Conservation (phyloP, 1,140 invertebrate species). For the Leptestheria dahalacensis region DNA sequence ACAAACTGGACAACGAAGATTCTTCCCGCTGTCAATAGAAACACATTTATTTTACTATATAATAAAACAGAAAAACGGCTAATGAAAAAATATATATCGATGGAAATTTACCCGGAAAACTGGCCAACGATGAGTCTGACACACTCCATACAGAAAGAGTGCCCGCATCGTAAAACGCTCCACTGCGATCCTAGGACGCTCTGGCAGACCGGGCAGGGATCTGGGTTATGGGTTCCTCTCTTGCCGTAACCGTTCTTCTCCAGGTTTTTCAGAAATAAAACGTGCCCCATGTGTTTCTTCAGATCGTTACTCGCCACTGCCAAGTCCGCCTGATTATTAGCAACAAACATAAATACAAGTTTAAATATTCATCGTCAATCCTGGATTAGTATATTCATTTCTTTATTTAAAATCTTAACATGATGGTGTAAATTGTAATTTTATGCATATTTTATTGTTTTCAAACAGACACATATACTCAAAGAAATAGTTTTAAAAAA, state of each 20-base stretch:
- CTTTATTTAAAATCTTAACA: too few relatives aligned
- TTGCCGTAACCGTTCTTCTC: constrained; percentile 29
- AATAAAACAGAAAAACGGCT: neutral
- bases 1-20: constrained; percentile 45
- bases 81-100: neutral
- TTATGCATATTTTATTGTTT: too few relatives aligned
- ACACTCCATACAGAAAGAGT: constrained; percentile 48
- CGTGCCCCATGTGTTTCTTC: constrained; percentile 33
- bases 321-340: constrained; percentile 24
- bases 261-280: constrained; percentile 37
- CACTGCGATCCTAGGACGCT: constrained; percentile 38
- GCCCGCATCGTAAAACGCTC: constrained; percentile 50
- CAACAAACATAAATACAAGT: neutral
- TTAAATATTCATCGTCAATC: too few relatives aligned
- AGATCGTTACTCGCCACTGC: constrained; percentile 27
- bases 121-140: constrained; percentile 24
- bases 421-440: too few relatives aligned
- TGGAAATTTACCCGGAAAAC: neutral
- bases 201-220: constrained; percentile 55
- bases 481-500: too few relatives aligned
- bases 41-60: neutral
- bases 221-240: constrained; percentile 33
- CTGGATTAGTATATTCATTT: too few relatives aligned
- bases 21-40: constrained; percentile 10
- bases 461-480: too few relatives aligned